Conservation (phyloP, 1,140 invertebrate species). For the Diachasmimorpha longicaudata region DNA sequence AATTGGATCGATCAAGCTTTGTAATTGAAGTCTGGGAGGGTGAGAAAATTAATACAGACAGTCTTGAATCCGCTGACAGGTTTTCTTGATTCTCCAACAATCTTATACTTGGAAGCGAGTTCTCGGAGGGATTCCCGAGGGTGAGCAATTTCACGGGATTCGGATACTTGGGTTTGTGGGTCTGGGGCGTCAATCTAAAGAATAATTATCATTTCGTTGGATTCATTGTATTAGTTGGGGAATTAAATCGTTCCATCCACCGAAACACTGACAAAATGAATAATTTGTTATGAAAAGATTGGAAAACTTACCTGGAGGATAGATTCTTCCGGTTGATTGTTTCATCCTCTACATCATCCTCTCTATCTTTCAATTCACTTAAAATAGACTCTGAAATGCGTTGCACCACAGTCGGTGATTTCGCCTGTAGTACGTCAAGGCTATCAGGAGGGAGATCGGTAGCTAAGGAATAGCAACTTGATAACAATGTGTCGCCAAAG, state of each 20-base stretch:
- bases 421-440: not conserved
- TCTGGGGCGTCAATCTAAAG: not conserved
- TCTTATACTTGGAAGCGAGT: not conserved
- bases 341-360: not conserved
- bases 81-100: not conserved
- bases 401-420: not conserved
- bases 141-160: not conserved
- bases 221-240: too few relatives aligned
- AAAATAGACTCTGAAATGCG: not conserved
- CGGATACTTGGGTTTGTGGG: not conserved
- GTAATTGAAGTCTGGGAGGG: not conserved
- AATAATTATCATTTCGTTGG: not conserved
- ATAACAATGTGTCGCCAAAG: slow-evolving; percentile 46
- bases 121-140: not conserved
- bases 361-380: not conserved
- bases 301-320: not conserved
- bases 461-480: slow-evolving; percentile 40
- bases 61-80: not conserved
- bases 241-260: too few relatives aligned
- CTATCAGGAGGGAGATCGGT: not conserved
- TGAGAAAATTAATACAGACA: not conserved
- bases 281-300: too few relatives aligned
- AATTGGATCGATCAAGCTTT: not conserved
- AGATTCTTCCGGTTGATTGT: not conserved
- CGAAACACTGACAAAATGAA: too few relatives aligned